Conservation (phyloP, 2,888 invertebrate genomes). For the Leptarthrus brevirostris region DNA sequence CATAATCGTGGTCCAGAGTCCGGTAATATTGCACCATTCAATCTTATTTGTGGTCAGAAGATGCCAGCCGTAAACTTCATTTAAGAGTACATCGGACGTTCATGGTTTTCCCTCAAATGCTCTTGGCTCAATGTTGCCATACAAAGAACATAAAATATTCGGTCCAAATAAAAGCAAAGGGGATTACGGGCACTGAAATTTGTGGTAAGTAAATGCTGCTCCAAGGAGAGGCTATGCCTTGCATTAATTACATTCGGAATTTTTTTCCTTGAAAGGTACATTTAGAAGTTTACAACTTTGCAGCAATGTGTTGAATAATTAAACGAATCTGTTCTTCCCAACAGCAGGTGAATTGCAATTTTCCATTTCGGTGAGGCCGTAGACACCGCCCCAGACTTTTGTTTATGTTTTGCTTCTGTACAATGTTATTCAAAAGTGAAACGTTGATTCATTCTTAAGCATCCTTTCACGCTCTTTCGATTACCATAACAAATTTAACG, state of each 20-base stretch:
- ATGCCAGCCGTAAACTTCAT: constrained; percentile 54
- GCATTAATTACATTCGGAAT: constrained; percentile 38
- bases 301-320: constrained; percentile 30
- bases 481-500: no score
- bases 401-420: background rate
- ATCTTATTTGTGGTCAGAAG: constrained; percentile 54
- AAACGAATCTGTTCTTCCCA: background rate
- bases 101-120: constrained; percentile 41
- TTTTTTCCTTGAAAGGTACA: constrained; percentile 17
- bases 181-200: constrained; percentile 43
- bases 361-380: constrained; percentile 14
- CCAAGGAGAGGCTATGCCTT: constrained; percentile 10
- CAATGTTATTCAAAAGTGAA: no score
- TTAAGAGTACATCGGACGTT: constrained; percentile 50
- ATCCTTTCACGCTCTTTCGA: no score
- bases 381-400: constrained; percentile 17
- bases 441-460: no score
- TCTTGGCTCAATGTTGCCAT: constrained; percentile 20
- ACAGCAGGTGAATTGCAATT: background rate
- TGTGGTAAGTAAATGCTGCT: constrained; percentile 39
- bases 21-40: constrained; percentile 54
- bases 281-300: constrained; percentile 28
- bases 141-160: constrained; percentile 44
- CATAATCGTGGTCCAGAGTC: constrained; percentile 43
- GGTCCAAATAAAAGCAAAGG: constrained; percentile 25